A percentile compares a stretch with the other conserved stretches of the same genome.
These are phyloP conservation scores for Lymantria dispar DNA, from an alignment of 2,888 invertebrate genomes.

Conservation along the genomic window DNA sequence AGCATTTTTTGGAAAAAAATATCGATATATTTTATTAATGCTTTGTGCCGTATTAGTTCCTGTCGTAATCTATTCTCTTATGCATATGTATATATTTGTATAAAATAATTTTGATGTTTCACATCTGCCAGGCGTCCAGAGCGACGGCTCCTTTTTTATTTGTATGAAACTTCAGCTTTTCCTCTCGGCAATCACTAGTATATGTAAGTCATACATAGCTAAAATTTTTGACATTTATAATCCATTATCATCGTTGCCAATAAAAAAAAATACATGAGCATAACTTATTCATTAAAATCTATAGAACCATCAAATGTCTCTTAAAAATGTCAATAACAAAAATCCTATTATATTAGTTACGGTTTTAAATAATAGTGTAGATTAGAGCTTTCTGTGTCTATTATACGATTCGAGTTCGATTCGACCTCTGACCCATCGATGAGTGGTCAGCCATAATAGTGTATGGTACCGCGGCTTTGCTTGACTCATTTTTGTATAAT, in stretches of 20 bases:
- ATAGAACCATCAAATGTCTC: conserved; percentile 39
- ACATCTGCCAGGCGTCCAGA: too few relatives aligned
- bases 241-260: conserved; percentile 26
- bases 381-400: conserved; percentile 60
- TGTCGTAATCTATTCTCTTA: too few relatives aligned
- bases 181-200: too few relatives aligned
- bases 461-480: conserved; percentile 60
- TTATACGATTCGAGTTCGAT: conserved; percentile 34
- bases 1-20: too few relatives aligned
- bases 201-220: too few relatives aligned
- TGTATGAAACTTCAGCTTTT: too few relatives aligned
- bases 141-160: too few relatives aligned
- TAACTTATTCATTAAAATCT: conserved; percentile 36
- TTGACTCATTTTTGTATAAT: conserved; percentile 61
- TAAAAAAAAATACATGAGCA: conserved; percentile 12
- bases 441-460: conserved; percentile 63
- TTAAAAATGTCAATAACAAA: conserved; percentile 42
- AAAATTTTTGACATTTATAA: conserved; percentile 4
- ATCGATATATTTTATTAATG: too few relatives aligned
- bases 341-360: conserved; percentile 47
- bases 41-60: too few relatives aligned
- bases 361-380: conserved; percentile 59
- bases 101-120: too few relatives aligned
- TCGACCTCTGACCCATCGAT: conserved; percentile 57
- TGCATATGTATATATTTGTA: too few relatives aligned